Percentiles rank a stretch among this genome's conserved stretches.
Conservation (phyloP, 92 coral and sea anemone species). For the Palythoa grandis region DNA sequence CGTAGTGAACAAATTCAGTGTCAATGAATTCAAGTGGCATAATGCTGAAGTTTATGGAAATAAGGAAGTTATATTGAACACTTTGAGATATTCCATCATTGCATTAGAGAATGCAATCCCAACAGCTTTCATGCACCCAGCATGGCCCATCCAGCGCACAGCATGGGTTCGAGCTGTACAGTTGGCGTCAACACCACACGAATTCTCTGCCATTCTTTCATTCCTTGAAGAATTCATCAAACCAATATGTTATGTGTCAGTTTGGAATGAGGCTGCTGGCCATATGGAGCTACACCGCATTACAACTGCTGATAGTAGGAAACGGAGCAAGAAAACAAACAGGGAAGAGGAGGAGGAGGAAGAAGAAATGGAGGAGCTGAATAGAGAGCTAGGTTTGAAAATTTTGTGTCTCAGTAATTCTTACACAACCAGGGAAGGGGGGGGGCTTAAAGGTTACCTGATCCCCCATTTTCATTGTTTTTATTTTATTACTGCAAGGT, state of each 20-base stretch:
- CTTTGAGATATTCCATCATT: constrained; percentile 89
- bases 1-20: constrained; percentile 82
- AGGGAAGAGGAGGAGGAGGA: constrained; percentile 90
- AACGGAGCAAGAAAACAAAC: constrained; percentile 65
- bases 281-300: constrained; percentile 86
- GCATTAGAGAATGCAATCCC: constrained; percentile 91
- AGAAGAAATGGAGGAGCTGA: constrained; percentile 64
- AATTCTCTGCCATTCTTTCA: constrained; percentile 83
- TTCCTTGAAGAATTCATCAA: constrained; percentile 87
- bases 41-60: constrained; percentile 84
- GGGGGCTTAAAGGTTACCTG: too few species aligned
- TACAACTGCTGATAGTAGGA: constrained; percentile 73
- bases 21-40: constrained; percentile 83
- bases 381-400: constrained; percentile 66
- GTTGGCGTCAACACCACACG: constrained; percentile 78
- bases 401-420: too few species aligned
- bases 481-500: too few species aligned
- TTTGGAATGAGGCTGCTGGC: constrained; percentile 93
- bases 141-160: constrained; percentile 97
- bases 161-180: constrained; percentile 97
- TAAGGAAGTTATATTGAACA: constrained; percentile 81
- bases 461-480: too few species aligned
- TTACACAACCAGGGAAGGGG: too few species aligned
- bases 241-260: constrained; percentile 87
- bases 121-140: constrained; percentile 95